These are phyloP conservation scores for Platysteira castanea DNA, from an alignment of 2,113 vertebrate species.

Conservation along the genomic window DNA sequence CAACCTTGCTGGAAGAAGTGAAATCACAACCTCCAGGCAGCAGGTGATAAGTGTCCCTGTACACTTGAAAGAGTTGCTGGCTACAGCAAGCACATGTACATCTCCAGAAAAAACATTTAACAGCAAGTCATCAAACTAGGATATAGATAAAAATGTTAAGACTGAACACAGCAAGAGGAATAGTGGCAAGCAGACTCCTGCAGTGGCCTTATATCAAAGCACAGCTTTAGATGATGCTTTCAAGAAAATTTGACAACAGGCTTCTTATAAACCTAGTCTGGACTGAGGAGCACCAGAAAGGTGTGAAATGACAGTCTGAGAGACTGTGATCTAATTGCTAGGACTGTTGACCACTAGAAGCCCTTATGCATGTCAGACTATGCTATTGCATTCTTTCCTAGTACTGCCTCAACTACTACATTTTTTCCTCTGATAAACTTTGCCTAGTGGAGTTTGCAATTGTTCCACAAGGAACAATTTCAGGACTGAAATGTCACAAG, in stretches of 20 bases:
- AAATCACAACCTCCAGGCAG: conserved; percentile 4
- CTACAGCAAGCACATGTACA: neutral
- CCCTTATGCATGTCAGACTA: neutral
- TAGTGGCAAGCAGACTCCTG: neutral
- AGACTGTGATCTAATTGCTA: neutral
- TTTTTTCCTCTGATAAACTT: neutral
- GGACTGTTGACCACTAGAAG: neutral
- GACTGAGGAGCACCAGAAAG: neutral
- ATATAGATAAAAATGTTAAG: neutral
- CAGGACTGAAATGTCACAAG: neutral
- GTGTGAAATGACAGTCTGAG: neutral
- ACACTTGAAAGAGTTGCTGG: neutral
- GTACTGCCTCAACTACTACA: neutral
- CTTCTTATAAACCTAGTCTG: neutral
- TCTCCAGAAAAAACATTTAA: neutral
- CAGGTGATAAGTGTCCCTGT: neutral
- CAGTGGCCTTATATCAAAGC: neutral
- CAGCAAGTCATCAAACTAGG: neutral
- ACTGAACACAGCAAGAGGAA: neutral
- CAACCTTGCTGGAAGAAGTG: conserved; percentile 35
- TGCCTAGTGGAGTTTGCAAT: neutral
- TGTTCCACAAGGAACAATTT: neutral
- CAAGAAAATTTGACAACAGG: neutral
- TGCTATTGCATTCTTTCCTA: neutral
- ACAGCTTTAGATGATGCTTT: neutral